phyloP scores from a whole-genome alignment of 2,888 invertebrate species.

The Heliconius ethilla region DNA sequence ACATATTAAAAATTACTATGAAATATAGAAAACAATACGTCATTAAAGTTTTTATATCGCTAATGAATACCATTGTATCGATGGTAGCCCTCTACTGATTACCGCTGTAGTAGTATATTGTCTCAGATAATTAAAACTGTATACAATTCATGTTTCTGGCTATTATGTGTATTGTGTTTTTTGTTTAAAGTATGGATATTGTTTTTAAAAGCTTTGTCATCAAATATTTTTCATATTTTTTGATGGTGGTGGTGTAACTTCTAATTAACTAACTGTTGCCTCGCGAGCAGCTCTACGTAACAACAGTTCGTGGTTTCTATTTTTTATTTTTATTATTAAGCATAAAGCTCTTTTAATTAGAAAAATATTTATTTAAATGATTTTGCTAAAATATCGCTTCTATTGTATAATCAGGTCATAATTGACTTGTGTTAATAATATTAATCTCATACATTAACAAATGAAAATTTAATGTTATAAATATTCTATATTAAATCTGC shows the following conservation, averaged over 20 bases:
- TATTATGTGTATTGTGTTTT: not conserved
- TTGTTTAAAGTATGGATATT: no score
- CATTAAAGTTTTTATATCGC: conserved; percentile 36
- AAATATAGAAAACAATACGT: conserved; percentile 36
- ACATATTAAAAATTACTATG: conserved; percentile 14
- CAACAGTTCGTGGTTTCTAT: no score
- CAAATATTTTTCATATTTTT: not conserved
- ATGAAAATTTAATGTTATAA: not conserved
- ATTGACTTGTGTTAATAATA: not conserved
- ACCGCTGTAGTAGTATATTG: conserved; percentile 27
- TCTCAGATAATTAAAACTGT: conserved; percentile 24
- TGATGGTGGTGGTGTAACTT: no score
- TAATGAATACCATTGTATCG: conserved; percentile 41
- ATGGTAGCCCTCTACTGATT: conserved; percentile 23
- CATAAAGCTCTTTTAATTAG: no score
- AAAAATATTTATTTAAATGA: no score
- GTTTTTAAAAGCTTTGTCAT: not conserved
- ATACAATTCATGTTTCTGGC: not conserved
- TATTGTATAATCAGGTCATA: no score
- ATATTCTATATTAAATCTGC: not conserved
- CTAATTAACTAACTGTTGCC: no score
- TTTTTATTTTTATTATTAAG: no score
- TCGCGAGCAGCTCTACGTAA: no score
- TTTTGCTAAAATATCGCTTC: no score
- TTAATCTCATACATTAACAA: not conserved